These are phyloP conservation scores for Holacanthella duospinosa DNA, from an alignment of 2,888 invertebrate genomes.

Conservation along the genomic window DNA sequence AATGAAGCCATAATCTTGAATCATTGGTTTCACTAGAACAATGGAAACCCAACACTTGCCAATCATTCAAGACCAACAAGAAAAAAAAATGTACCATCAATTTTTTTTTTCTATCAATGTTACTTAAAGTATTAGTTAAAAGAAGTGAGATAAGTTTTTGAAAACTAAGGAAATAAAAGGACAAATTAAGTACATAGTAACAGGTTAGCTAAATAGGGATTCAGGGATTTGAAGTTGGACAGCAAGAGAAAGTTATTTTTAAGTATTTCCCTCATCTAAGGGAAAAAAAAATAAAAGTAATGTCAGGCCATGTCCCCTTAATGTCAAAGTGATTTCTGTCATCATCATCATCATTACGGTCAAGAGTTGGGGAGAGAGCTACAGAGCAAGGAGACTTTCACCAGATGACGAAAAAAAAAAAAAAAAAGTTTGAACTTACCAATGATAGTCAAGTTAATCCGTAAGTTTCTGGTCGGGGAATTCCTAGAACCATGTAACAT, in stretches of 20 bases:
- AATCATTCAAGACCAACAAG: no score
- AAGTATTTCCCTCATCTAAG: background rate
- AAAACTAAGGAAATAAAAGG: no score
- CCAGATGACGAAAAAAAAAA: no score
- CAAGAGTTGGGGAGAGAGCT: background rate
- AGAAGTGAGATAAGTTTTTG: no score
- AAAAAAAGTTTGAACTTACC: constrained; percentile 56
- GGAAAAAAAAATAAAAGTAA: background rate
- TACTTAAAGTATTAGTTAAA: no score
- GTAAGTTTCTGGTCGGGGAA: constrained; percentile 76
- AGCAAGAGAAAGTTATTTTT: background rate
- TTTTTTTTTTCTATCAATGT: no score
- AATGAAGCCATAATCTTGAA: background rate
- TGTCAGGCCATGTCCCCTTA: background rate
- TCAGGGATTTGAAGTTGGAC: background rate
- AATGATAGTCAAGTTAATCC: constrained; percentile 75
- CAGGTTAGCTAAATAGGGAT: background rate
- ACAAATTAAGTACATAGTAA: no score
- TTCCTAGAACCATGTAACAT: no score
- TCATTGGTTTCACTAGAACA: no score
- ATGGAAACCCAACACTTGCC: no score
- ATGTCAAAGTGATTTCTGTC: background rate
- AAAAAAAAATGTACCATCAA: no score
- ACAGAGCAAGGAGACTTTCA: no score
- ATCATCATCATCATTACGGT: constrained; percentile 1